phyloP scores from a whole-genome alignment of 2,888 invertebrate species.

The Pandemis cinnamomeana region DNA sequence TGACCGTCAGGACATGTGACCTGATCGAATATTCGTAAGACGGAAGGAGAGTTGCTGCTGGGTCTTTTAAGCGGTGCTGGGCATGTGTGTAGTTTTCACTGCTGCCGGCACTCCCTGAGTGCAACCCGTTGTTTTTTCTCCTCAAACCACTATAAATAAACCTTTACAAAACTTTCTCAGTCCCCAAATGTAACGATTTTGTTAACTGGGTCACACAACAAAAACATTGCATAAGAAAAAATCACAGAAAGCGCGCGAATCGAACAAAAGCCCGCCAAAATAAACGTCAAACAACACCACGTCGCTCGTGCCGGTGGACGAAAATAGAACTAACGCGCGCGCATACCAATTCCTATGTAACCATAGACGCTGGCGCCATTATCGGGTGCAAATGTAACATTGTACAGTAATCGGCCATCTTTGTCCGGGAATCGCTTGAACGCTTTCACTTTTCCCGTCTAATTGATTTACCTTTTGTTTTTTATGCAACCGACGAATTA shows the following conservation, averaged over 20 bases:
- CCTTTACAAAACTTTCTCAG: conserved; percentile 7
- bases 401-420: conserved; percentile 29
- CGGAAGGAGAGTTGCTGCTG: too few species aligned
- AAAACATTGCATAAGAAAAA: conserved; percentile 35
- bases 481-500: conserved; percentile 44
- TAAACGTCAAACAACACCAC: conserved; percentile 1
- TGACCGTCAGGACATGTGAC: too few species aligned
- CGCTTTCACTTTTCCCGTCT: conserved; percentile 49
- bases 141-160: background rate
- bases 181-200: conserved; percentile 1
- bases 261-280: conserved; percentile 50
- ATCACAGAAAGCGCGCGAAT: conserved; percentile 45
- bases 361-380: background rate
- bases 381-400: conserved; percentile 16
- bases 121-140: too few species aligned
- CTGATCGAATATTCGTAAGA: too few species aligned
- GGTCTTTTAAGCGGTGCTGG: too few species aligned
- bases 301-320: background rate
- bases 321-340: background rate
- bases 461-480: conserved; percentile 50
- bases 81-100: too few species aligned
- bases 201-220: conserved; percentile 7
- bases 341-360: background rate
- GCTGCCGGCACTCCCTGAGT: too few species aligned
- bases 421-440: conserved; percentile 43